phyloP scores from a whole-genome alignment of 1,140 invertebrate species.

The Zaprionus ghesquierei region DNA sequence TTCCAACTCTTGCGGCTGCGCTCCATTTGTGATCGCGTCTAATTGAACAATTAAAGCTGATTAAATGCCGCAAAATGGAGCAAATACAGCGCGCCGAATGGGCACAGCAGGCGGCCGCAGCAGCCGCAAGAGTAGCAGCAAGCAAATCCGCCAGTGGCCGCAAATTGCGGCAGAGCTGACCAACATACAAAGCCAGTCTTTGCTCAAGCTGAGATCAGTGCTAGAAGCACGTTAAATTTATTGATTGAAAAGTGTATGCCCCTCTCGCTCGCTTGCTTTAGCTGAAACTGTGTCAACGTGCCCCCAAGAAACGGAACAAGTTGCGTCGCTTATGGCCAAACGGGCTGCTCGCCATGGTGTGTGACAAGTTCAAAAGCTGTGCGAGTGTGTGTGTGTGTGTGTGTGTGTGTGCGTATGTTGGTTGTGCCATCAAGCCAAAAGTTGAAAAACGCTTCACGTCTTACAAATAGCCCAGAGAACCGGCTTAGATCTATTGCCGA shows the following conservation, averaged over 20 bases:
- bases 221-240: conserved; percentile 46
- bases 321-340: conserved; percentile 69
- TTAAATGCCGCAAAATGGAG: conserved; percentile 48
- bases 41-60: conserved; percentile 68
- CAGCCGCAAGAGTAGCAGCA: conserved; percentile 12
- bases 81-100: conserved; percentile 38
- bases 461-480: conserved; percentile 64
- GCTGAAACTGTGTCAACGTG: conserved; percentile 71
- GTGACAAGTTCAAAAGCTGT: conserved; percentile 74
- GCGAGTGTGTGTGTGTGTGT: conserved; percentile 7
- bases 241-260: conserved; percentile 55
- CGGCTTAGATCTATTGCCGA: conserved; percentile 50
- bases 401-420: conserved; percentile 15
- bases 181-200: conserved; percentile 25
- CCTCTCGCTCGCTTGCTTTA: neutral
- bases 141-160: conserved; percentile 49
- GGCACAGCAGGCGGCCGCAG: conserved; percentile 25
- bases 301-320: conserved; percentile 66
- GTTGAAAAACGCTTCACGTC: conserved; percentile 32
- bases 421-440: conserved; percentile 27
- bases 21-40: conserved; percentile 35
- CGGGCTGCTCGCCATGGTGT: conserved; percentile 59
- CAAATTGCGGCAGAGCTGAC: conserved; percentile 24
- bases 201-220: conserved; percentile 32
- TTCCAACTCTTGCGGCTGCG: conserved; percentile 5